Base-by-base conservation (phyloP, 2,113 vertebrate species). In the Hypanus sabinus region DNA sequence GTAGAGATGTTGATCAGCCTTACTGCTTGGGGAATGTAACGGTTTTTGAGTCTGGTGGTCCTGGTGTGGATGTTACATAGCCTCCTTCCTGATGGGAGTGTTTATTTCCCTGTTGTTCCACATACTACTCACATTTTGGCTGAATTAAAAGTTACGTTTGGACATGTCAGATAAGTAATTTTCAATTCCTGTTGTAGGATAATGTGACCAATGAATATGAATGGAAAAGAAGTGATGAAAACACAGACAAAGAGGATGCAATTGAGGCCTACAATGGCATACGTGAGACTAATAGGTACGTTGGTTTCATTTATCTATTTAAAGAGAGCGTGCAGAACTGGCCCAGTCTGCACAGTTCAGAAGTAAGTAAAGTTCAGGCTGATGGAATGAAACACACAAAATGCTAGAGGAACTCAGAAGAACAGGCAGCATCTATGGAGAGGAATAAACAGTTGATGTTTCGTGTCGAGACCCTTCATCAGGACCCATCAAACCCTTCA, bases 241-340 rank as follows among this genome's bases (percentile, higher is more conserved):
- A 97, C 0, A 75, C 97, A 2, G 97, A 98, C 87, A 96, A 96
- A 94, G 97, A 98, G 22, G 97, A 98, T 0, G 97, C 95, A 0
- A 96, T 97, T 0, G 95, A 96, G 94, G 97, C 97, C 1, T 98
- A 98, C 80, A 97, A 98, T 10, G 97, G 97, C 8, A 95, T 98
- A 94, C 97, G 96, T 0, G 97, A 98, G 96, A 97, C 98, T 0
- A 99, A 98, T 94, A 96, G 97, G 98, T 99, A 97, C 96, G 95
- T 20, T 94, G 91, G n/a, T 60, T 83, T 65, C 18, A 68, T 46
- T 46, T 46, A 46, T 46, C 4, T 46, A 46, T 46, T 46, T 46
- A 46, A 46, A 46, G 46, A 46, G 46, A 46, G 46, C 0, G 46
- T 3, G 46, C 46, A 46, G 46, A 46, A 46, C 46, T 3, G 46